A percentile compares a stretch with the other conserved stretches of the same genome.
These are phyloP conservation scores for Acropora tenuis DNA, from an alignment of 64 coral and sea anemone genomes.

Conservation along the genomic window DNA sequence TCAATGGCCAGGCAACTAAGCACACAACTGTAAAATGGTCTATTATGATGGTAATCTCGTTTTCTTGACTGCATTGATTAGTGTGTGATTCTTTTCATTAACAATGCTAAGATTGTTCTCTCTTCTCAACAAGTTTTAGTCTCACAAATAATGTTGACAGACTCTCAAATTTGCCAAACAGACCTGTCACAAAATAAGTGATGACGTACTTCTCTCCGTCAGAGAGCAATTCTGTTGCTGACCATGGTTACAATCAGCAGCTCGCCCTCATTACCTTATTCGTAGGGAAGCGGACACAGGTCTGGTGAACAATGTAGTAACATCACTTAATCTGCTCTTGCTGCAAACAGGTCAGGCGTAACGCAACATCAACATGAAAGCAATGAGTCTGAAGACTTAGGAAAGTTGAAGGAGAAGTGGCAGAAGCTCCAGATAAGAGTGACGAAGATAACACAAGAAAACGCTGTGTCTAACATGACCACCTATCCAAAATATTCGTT, in stretches of 20 bases:
- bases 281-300: constrained; percentile 9
- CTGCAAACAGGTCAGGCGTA: background rate
- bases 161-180: constrained; percentile 56
- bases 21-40: too few relatives aligned
- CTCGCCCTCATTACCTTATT: background rate
- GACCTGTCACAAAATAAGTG: constrained; percentile 68
- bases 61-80: too few relatives aligned
- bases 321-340: background rate
- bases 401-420: background rate
- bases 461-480: too few relatives aligned
- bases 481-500: too few relatives aligned
- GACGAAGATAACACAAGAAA: background rate
- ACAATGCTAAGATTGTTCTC: background rate
- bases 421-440: constrained; percentile 14
- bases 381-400: background rate
- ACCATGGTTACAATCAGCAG: background rate
- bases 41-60: too few relatives aligned
- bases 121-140: background rate
- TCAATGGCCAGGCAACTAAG: too few relatives aligned
- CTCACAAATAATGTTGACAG: constrained; percentile 55
- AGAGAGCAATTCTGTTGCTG: constrained; percentile 33
- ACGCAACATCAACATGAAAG: background rate
- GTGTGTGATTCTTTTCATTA: too few relatives aligned
- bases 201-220: constrained; percentile 47
- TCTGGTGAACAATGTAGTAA: constrained; percentile 1